Percentiles rank a stretch among this genome's conserved stretches.
Evolutionary conservation across 2,888 invertebrate genomes (phyloP).

Genomic region (Dasypolia templi): DNA sequence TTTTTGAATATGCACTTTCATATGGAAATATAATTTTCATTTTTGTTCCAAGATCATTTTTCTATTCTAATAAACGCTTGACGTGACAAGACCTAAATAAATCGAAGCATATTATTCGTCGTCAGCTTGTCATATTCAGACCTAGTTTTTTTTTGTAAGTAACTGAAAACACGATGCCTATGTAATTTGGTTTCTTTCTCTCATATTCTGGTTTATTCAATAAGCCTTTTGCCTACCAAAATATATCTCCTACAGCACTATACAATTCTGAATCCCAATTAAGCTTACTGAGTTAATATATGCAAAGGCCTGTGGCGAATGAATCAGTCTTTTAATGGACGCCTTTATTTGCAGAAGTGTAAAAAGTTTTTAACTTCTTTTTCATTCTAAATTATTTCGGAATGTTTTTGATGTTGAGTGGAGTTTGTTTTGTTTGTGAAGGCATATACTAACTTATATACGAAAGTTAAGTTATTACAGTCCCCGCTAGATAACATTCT

Average conservation of each 20-base stretch:
- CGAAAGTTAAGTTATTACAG: background rate
- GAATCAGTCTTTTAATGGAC: constrained; percentile 46
- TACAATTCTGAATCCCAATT: constrained; percentile 37
- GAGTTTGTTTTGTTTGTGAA: background rate
- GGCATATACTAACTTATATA: background rate
- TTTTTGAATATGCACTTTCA: constrained; percentile 16
- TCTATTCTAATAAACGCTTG: constrained; percentile 5
- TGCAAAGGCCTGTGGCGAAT: constrained; percentile 19
- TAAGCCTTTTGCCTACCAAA: constrained; percentile 11
- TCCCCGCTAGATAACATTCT: background rate
- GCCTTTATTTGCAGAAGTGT: constrained; percentile 45
- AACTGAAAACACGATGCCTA: background rate
- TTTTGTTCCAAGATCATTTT: constrained; percentile 13
- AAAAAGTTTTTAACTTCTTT: constrained; percentile 5
- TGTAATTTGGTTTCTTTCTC: background rate
- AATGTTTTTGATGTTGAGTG: background rate
- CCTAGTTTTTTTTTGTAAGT: background rate
- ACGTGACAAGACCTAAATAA: background rate
- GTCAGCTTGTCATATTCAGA: background rate
- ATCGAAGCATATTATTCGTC: background rate
- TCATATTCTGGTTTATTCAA: constrained; percentile 23
- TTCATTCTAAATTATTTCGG: constrained; percentile 18
- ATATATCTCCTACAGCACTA: constrained; percentile 20
- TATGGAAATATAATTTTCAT: constrained; percentile 16
- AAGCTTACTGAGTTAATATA: constrained; percentile 34